Evolutionary conservation across 2,888 invertebrate genomes (phyloP).

Genomic region (Caradrina clavipalpis): DNA sequence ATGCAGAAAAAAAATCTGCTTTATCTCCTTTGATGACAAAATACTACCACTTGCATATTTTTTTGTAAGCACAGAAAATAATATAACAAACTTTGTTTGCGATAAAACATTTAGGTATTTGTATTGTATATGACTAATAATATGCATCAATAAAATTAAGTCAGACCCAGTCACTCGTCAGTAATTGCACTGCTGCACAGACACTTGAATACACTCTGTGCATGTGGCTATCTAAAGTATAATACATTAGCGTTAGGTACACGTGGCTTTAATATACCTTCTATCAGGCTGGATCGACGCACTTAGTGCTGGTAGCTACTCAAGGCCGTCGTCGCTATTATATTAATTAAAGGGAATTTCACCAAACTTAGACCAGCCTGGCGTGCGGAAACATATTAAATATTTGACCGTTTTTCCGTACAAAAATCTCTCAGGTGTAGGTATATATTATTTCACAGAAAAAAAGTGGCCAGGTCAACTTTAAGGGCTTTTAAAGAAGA

Average conservation of each 20-base stretch:
- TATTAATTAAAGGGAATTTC: too few relatives aligned
- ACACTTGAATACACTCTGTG: conserved; percentile 44
- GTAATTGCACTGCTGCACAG: conserved; percentile 3
- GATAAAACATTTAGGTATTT: too few relatives aligned
- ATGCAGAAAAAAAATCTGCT: background rate
- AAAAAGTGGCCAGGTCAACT: too few relatives aligned
- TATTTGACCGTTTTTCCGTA: too few relatives aligned
- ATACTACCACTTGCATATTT: background rate
- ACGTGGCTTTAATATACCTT: conserved; percentile 33
- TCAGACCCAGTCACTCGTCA: background rate
- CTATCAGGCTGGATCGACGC: conserved; percentile 31
- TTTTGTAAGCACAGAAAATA: background rate
- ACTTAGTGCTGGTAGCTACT: conserved; percentile 32
- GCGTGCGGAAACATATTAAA: too few relatives aligned
- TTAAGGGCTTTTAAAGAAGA: too few relatives aligned
- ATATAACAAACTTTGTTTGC: background rate
- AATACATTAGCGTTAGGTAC: conserved; percentile 39
- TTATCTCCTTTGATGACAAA: background rate
- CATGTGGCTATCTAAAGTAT: conserved; percentile 46
- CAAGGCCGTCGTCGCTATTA: conserved; percentile 11
- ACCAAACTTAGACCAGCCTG: too few relatives aligned
- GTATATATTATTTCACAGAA: too few relatives aligned
- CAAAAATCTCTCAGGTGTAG: too few relatives aligned
- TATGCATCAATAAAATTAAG: conserved; percentile 14
- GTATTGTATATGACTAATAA: too few relatives aligned